Conservation (phyloP, 2,113 vertebrate genomes). For the Toxotes jaculatrix region DNA sequence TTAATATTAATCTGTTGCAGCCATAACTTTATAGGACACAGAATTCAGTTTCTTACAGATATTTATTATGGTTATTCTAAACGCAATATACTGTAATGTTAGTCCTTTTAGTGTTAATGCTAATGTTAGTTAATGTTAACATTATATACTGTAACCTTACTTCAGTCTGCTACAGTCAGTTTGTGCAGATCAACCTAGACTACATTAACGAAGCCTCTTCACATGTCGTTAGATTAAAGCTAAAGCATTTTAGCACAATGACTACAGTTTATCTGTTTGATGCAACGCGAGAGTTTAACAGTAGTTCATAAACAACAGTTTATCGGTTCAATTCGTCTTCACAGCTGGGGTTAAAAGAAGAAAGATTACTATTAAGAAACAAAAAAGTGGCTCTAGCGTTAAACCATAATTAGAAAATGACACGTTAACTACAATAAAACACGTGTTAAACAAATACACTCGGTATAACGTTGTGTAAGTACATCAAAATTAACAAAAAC, state of each 20-base stretch:
- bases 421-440: not conserved
- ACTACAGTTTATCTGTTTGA: not conserved
- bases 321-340: not conserved
- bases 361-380: not conserved
- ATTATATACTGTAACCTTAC: not conserved
- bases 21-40: not conserved
- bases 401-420: fast-evolving
- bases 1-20: not conserved
- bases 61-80: not conserved
- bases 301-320: too few species aligned
- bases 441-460: not conserved
- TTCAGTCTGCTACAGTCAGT: not conserved
- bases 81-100: not conserved
- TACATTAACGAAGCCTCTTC: too few species aligned
- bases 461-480: not conserved
- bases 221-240: too few species aligned
- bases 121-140: not conserved
- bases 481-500: not conserved
- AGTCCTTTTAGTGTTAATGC: not conserved
- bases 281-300: not conserved
- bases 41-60: not conserved
- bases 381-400: not conserved
- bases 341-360: not conserved
- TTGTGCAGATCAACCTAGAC: not conserved
- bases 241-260: not conserved